Evolutionary conservation across 2,888 invertebrate genomes (phyloP).

Genomic region (Odontothrips loti): DNA sequence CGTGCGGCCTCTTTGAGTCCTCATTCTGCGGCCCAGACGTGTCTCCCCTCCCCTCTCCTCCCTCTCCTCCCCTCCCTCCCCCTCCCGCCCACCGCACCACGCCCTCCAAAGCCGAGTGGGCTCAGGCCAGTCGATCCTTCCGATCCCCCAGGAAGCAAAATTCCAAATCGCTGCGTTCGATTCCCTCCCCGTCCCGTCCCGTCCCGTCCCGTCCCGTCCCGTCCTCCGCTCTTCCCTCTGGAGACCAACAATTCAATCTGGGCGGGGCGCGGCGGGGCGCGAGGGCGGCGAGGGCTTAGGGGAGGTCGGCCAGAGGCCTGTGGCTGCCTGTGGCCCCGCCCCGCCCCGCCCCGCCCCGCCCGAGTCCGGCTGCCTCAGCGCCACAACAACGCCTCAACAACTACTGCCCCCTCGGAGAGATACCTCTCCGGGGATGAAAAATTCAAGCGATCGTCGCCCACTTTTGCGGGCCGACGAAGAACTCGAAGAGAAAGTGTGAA

Average conservation of each 20-base stretch:
- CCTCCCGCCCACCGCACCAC: background rate
- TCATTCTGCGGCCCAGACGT: too few relatives aligned
- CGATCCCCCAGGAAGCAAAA: constrained; percentile 8
- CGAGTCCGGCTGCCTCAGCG: background rate
- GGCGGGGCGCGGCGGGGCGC: background rate
- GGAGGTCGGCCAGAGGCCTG: background rate
- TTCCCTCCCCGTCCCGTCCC: background rate
- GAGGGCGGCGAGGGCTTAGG: background rate
- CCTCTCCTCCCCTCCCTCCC: background rate
- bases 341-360: constrained; percentile 1
- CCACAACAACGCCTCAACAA: background rate
- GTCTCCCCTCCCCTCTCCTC: background rate
- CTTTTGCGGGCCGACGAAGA: too few relatives aligned
- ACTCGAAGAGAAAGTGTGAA: too few relatives aligned
- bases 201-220: background rate
- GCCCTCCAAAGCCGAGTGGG: background rate
- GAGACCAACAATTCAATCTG: constrained; percentile 6
- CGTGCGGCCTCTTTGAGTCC: too few relatives aligned
- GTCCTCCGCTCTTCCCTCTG: background rate
- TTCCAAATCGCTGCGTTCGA: constrained; percentile 11
- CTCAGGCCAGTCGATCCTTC: background rate
- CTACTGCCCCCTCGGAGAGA: too few relatives aligned
- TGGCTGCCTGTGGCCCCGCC: background rate
- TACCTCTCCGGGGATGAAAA: too few relatives aligned
- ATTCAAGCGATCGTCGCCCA: too few relatives aligned